Conservation (phyloP, 2,888 invertebrate species). For the Strigamia crassipes region DNA sequence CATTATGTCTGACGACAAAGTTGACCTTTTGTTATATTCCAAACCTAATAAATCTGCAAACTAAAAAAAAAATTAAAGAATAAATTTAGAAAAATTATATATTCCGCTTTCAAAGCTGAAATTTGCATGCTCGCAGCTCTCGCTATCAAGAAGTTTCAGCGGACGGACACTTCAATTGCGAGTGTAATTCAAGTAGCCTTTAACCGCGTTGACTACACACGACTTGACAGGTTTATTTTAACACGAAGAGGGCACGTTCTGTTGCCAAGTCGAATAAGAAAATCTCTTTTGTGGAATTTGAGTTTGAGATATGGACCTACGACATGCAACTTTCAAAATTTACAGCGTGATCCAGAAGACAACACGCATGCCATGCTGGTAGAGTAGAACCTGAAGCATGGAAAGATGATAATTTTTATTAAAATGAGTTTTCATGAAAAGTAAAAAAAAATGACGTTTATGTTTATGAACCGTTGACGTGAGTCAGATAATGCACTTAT, state of each 20-base stretch:
- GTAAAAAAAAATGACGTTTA: no score
- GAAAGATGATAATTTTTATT: no score
- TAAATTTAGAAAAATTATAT: neutral
- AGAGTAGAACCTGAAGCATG: no score
- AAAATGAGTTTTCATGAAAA: no score
- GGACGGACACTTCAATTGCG: constrained; percentile 1
- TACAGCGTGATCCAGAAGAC: neutral
- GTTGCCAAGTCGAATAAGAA: constrained; percentile 1
- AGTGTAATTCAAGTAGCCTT: constrained; percentile 2
- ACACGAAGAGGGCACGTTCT: constrained; percentile 3
- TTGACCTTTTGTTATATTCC: no score
- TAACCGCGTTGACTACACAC: neutral
- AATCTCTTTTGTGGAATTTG: neutral
- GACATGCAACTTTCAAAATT: neutral
- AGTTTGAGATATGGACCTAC: neutral
- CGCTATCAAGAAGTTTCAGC: neutral
- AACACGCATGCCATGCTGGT: no score
- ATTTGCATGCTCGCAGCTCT: neutral
- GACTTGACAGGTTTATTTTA: constrained; percentile 2
- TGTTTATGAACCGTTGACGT: no score
- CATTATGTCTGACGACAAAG: neutral
- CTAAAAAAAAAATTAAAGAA: neutral
- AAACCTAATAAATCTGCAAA: no score
- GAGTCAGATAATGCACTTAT: no score
- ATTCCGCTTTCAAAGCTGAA: neutral